These are phyloP conservation scores for Falcunculus frontatus DNA, from an alignment of 2,113 vertebrate species.

Conservation along the genomic window DNA sequence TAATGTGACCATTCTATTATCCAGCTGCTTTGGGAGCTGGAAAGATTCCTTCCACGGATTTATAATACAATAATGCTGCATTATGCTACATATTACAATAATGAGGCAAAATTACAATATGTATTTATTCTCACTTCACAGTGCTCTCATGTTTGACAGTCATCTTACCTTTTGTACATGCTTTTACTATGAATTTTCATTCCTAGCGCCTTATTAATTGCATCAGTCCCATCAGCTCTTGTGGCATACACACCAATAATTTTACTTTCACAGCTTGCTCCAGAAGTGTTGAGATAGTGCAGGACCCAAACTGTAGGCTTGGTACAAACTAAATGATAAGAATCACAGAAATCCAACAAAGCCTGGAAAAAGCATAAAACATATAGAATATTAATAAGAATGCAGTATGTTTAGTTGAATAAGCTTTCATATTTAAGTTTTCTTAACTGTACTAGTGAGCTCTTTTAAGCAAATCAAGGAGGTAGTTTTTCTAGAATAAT, in stretches of 20 bases:
- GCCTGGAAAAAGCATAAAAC: slow-evolving; percentile 41
- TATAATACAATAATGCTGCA: not conserved
- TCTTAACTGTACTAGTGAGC: not conserved
- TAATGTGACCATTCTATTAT: not conserved
- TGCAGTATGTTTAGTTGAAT: not conserved
- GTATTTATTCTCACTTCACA: not conserved
- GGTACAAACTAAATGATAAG: slow-evolving; percentile 71
- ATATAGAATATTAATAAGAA: not conserved
- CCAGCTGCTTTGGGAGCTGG: not conserved
- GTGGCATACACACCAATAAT: slow-evolving; percentile 73
- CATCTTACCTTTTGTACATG: slow-evolving; percentile 73
- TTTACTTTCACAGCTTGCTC: slow-evolving; percentile 74
- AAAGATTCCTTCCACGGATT: not conserved
- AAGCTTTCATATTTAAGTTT: not conserved
- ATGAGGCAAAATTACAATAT: not conserved
- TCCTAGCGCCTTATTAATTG: slow-evolving; percentile 69
- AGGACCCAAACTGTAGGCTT: slow-evolving; percentile 76
- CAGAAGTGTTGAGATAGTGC: slow-evolving; percentile 74
- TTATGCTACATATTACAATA: not conserved
- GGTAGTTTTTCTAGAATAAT: not conserved
- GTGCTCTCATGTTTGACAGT: not conserved
- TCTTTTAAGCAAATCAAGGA: not conserved
- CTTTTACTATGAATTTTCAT: slow-evolving; percentile 70
- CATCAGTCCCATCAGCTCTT: slow-evolving; percentile 68
- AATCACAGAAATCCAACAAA: slow-evolving; percentile 73